phyloP scores from a whole-genome alignment of 2,888 invertebrate genomes.

The Choreutis nemorana region DNA sequence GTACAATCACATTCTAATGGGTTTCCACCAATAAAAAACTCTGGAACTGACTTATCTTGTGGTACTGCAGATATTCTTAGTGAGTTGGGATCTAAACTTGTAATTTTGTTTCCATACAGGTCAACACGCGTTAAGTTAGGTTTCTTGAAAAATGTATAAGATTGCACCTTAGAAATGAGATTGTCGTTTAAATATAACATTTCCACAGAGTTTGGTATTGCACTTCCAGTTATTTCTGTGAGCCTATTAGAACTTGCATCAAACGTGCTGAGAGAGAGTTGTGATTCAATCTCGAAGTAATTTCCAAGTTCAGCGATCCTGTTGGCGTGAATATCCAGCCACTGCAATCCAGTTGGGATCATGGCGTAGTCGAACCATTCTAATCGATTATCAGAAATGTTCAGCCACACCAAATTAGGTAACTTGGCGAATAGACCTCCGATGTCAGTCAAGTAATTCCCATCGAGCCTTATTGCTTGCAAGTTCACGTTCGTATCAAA shows the following conservation, averaged over 20 bases:
- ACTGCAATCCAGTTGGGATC: slow-evolving; percentile 83
- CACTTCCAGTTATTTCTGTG: slow-evolving; percentile 82
- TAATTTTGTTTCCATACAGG: slow-evolving; percentile 81
- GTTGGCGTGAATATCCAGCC: slow-evolving; percentile 87
- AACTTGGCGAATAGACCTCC: slow-evolving; percentile 81
- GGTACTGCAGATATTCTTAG: slow-evolving; percentile 79
- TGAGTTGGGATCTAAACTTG: slow-evolving; percentile 77
- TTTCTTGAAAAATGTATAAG: slow-evolving; percentile 87
- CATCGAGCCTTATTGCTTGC: slow-evolving; percentile 82
- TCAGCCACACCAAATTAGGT: slow-evolving; percentile 84
- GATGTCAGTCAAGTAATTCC: slow-evolving; percentile 82
- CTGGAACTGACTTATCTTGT: slow-evolving; percentile 74
- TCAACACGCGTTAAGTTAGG: slow-evolving; percentile 84
- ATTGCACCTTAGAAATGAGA: slow-evolving; percentile 81
- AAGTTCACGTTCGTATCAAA: slow-evolving; percentile 81
- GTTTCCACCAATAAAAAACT: slow-evolving; percentile 86
- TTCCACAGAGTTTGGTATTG: slow-evolving; percentile 84
- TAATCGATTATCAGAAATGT: slow-evolving; percentile 85
- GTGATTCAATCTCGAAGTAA: slow-evolving; percentile 84
- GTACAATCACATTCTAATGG: slow-evolving; percentile 89
- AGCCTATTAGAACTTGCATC: slow-evolving; percentile 84
- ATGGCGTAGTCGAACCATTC: slow-evolving; percentile 86
- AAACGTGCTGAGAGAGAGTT: slow-evolving; percentile 79
- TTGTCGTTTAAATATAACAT: slow-evolving; percentile 82
- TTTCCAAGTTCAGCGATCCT: slow-evolving; percentile 84